Conservation (phyloP, 2,888 invertebrate genomes). For the Creontiades dilutus region DNA sequence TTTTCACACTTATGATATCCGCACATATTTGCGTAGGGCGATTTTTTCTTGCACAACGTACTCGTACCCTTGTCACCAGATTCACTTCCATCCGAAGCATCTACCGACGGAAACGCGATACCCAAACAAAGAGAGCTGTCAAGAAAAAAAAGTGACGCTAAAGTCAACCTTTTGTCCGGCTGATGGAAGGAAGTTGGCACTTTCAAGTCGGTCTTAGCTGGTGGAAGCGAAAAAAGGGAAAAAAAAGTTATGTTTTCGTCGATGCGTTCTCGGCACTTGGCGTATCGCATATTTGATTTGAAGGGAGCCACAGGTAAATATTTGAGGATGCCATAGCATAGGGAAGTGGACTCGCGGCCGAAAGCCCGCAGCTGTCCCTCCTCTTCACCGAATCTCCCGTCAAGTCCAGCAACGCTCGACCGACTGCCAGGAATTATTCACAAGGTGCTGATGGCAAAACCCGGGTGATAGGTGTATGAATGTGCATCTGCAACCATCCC, state of each 20-base stretch:
- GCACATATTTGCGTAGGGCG: background rate
- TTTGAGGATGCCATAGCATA: background rate
- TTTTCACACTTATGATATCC: too few species aligned
- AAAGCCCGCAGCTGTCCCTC: background rate
- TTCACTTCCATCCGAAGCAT: background rate
- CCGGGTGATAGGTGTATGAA: background rate
- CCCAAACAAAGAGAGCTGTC: background rate
- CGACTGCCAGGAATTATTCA: background rate
- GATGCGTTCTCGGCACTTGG: slow-evolving; percentile 17
- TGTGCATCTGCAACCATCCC: too few species aligned
- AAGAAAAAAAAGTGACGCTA: background rate
- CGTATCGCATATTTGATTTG: slow-evolving; percentile 15
- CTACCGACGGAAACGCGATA: background rate
- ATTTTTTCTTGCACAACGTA: background rate
- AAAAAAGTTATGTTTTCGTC: background rate
- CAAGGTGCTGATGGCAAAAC: background rate
- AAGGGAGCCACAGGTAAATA: background rate
- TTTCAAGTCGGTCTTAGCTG: background rate
- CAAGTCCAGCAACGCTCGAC: background rate
- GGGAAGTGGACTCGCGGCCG: too few species aligned
- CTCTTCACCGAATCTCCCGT: background rate
- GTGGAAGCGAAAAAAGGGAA: background rate
- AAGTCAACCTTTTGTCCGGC: background rate
- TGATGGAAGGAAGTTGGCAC: slow-evolving; percentile 16
- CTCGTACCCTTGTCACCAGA: background rate